Evolutionary conservation across 2,797 vertebrate genomes (phyloP).

Genomic region (Eulemur mongoz): DNA sequence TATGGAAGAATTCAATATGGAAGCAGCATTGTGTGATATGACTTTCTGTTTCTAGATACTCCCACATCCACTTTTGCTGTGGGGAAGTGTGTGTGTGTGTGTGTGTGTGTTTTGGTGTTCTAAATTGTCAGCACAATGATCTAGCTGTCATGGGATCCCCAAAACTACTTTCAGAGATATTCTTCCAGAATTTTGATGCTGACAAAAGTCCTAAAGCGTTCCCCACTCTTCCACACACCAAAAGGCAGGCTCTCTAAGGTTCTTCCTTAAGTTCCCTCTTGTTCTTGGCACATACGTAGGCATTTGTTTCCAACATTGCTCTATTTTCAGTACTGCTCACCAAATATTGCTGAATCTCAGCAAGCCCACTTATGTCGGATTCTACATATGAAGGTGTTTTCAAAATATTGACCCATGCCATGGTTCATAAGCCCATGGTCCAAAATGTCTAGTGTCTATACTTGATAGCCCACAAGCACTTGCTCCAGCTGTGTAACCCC

Average conservation of each 20-base stretch:
- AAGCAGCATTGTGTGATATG: not conserved
- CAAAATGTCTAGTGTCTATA: conserved; percentile 52
- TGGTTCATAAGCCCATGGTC: conserved; percentile 46
- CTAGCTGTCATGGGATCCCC: not conserved
- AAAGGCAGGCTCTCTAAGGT: not conserved
- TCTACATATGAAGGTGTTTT: not conserved
- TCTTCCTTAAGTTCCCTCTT: not conserved
- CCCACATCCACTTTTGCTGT: not conserved
- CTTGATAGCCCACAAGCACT: not conserved
- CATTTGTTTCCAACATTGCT: not conserved
- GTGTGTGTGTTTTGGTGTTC: not conserved
- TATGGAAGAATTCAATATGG: not conserved
- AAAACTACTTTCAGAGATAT: not conserved
- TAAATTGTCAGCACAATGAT: not conserved
- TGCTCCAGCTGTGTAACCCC: not conserved
- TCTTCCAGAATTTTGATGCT: not conserved
- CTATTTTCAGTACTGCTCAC: not conserved
- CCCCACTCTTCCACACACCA: not conserved
- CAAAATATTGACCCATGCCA: not conserved
- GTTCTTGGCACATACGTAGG: not conserved
- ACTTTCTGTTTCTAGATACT: conserved; percentile 18
- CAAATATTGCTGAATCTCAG: not conserved
- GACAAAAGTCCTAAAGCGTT: not conserved
- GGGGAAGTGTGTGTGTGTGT: not conserved
- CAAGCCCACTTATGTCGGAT: not conserved